Base-by-base conservation (phyloP, 2,888 invertebrate species). In the Tribolium freemani region DNA sequence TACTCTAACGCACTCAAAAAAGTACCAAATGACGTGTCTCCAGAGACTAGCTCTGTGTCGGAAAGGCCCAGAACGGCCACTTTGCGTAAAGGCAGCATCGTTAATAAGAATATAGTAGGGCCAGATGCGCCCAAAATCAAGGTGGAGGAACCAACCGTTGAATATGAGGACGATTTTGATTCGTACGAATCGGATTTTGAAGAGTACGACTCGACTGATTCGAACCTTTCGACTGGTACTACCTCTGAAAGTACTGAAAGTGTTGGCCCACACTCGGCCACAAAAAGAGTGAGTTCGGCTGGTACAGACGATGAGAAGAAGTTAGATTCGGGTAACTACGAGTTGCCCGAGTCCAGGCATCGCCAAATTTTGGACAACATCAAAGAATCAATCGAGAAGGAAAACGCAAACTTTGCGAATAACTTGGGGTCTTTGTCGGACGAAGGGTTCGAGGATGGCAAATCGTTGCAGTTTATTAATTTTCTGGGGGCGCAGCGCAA, bases 261-360 rank as follows among this genome's bases (percentile, higher is more conserved):
- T 2, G 69, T 5, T 21, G 77, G 73, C 38, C 58, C 26, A 0
- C 66, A 44, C 11, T 71, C 73, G 0, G 21, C 46, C 9, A 58
- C 54, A 13, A 80, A 79, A 76, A 71, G 81, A 53, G 73, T 72
- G 5, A 71, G 74, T 54, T 81, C 80, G 1, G 81, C 79, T 3
- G 78, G 77, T 13, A 81, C 79, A 10, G 89, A 89, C 66, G 86
- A 87, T 57, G 90, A 90, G 71, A 85, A 86, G 45, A 89, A 90
- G 83, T 78, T 90, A 60, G 91, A 91, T 81, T 91, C 91, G 0
- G 91, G 90, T 0, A 89, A 88, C 79, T 91, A 89, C 79, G 91
- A 91, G 48, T 81, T 90, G 76, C 72, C 79, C 2, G 83, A 82
- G 26, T 78, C 74, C 20, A 85, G 84, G 80, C 83, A 83, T 50